Evolutionary conservation across 2,888 invertebrate genomes (phyloP), one percentile per base, ranked within the genome.

Genomic region (Phragmatobia fuliginosa): DNA sequence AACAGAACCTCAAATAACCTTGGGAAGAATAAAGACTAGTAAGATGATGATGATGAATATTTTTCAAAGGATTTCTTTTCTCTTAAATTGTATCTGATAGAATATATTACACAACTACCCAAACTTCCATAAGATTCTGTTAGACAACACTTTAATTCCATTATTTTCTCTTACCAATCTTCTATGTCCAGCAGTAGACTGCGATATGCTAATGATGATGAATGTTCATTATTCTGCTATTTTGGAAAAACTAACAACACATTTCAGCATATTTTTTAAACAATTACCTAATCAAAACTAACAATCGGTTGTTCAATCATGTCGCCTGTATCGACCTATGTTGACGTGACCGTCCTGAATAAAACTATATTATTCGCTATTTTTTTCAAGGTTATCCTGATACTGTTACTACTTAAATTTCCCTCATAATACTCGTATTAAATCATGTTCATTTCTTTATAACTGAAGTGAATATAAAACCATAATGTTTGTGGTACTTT

Each of bases 261-360:
- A 21, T 1, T 21, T 45, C 1, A 7, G 21, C 45, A 21, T 8
- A 45, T 7, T 45, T 45, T 0, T 41, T 21, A 45, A 45, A 45
- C 21, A 21, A 45, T 18, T 36, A 14, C 31, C n/a, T 38, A 59
- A 63, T 41, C 63, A 67, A 49, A 52, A 60, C 41, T 32, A 14
- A 66, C 68, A 31, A 68, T 64, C 58, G 64, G 66, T 60, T 62
- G 64, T 49, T 58, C 56, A 52, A 61, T 63, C 61, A 64, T 67
- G 69, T 62, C 68, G 66, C 49, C 11, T 63, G 38, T n/a, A 14
- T 31, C 49, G 33, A 16, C 14, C 56, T 36, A 65, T 61, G 67
- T 68, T n/a, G n/a, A n/a, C 49, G 49, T 52, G 49, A 52, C 49
- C 3, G 49, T 52, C 10, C 11, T 21, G 25, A 52, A n/a, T 52